Percentiles rank a stretch among this genome's conserved stretches.
Conservation (phyloP, 2,113 vertebrate genomes). For the Microtus ochrogaster region DNA sequence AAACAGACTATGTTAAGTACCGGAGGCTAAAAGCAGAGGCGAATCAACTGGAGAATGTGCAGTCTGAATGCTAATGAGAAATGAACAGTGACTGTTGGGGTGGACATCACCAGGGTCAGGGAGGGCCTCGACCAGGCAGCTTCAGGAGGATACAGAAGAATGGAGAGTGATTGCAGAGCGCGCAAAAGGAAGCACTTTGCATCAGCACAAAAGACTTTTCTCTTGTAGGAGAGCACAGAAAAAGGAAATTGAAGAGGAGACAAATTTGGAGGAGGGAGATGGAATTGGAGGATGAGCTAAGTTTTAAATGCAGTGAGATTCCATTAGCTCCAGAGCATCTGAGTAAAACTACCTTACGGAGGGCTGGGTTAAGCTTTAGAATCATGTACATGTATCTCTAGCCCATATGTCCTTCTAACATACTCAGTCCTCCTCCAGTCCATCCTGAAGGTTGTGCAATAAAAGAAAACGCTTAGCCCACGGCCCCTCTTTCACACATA, state of each 20-base stretch:
- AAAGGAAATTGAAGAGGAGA: constrained; percentile 44
- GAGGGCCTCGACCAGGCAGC: not conserved
- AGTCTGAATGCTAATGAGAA: not conserved
- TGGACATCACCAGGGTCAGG: not conserved
- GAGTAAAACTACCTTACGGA: not conserved
- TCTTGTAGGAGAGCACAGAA: not conserved
- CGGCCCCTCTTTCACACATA: not conserved
- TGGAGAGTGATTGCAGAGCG: not conserved
- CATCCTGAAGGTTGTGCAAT: not conserved
- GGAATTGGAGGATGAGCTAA: not conserved
- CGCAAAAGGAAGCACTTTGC: not conserved
- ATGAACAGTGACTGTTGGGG: not conserved
- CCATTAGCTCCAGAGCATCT: not conserved
- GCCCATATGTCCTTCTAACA: not conserved
- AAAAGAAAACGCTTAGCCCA: not conserved
- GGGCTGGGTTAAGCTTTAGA: not conserved
- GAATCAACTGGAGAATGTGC: not conserved
- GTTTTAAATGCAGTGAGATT: not conserved
- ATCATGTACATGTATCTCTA: not conserved
- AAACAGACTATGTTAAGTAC: not conserved
- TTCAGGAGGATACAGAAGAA: not conserved
- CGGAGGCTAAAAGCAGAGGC: not conserved
- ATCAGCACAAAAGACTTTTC: not conserved
- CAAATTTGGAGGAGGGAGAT: not conserved
- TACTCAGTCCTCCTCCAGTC: not conserved